Evolutionary conservation across 2,797 vertebrate species (phyloP).

Genomic region (Centropyge bicolor): DNA sequence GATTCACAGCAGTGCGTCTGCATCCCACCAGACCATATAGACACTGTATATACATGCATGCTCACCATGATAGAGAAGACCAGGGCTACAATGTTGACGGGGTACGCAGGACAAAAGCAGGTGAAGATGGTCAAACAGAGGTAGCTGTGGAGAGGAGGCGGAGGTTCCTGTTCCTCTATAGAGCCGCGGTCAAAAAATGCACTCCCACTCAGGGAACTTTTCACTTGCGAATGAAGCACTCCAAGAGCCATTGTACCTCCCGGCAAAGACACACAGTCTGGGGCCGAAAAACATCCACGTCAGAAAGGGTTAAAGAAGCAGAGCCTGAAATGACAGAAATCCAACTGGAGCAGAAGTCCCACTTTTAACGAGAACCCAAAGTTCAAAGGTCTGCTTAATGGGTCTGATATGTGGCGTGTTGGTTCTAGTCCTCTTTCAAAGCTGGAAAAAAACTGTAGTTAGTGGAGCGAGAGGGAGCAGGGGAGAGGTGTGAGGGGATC

Average conservation of each 20-base stretch:
- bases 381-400: neutral
- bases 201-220: conserved; percentile 78
- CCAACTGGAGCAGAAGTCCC: conserved; percentile 14
- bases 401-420: conserved; percentile 14
- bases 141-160: conserved; percentile 86
- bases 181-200: conserved; percentile 82
- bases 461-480: conserved; percentile 28
- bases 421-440: conserved; percentile 35
- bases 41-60: neutral
- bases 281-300: conserved; percentile 7
- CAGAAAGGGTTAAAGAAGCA: neutral
- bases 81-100: conserved; percentile 92
- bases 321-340: conserved; percentile 9
- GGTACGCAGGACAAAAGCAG: conserved; percentile 95
- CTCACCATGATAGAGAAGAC: conserved; percentile 93
- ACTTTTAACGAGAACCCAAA: conserved; percentile 13
- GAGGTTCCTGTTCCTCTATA: conserved; percentile 80
- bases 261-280: conserved; percentile 7
- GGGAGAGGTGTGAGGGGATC: conserved; percentile 56
- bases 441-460: conserved; percentile 37
- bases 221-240: conserved; percentile 78
- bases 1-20: neutral
- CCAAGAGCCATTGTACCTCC: conserved; percentile 75
- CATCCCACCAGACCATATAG: neutral
- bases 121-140: conserved; percentile 89